A percentile compares a stretch with the other conserved stretches of the same genome.
These are phyloP conservation scores for Polietes domitor DNA, from an alignment of 2,888 invertebrate species.

Conservation along the genomic window DNA sequence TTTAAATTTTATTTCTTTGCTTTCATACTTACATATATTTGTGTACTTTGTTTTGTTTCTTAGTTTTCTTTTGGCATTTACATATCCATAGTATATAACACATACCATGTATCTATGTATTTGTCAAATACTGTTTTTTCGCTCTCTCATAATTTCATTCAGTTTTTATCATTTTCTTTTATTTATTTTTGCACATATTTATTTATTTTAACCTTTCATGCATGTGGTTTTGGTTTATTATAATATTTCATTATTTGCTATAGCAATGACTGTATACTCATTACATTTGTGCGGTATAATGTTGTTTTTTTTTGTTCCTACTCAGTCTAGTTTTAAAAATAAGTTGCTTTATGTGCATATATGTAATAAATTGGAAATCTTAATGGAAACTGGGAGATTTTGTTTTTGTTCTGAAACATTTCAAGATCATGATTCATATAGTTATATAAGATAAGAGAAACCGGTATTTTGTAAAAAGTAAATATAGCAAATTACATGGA, in stretches of 20 bases:
- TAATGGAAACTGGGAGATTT: too few species aligned
- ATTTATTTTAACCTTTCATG: conserved; percentile 35
- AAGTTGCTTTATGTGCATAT: too few species aligned
- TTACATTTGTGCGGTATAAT: conserved; percentile 7
- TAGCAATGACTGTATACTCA: neutral
- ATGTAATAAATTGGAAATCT: too few species aligned
- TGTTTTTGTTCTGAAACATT: too few species aligned
- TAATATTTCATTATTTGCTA: neutral
- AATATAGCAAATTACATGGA: too few species aligned
- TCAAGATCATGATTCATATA: too few species aligned
- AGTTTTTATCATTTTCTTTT: neutral
- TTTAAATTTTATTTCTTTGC: conserved; percentile 21
- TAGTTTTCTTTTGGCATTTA: conserved; percentile 26
- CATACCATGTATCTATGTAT: too few species aligned
- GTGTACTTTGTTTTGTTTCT: conserved; percentile 9
- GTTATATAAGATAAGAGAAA: too few species aligned
- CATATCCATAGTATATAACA: neutral
- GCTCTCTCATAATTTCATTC: neutral
- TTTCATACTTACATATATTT: conserved; percentile 19
- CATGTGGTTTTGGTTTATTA: conserved; percentile 55
- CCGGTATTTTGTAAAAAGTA: too few species aligned
- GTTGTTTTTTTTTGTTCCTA: too few species aligned
- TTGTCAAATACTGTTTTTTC: too few species aligned
- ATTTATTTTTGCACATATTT: conserved; percentile 11
- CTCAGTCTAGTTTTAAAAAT: too few species aligned